Evolutionary conservation across 2,888 invertebrate species (phyloP), one percentile per base, ranked within the genome.

Genomic region (Pinctada fucata): DNA sequence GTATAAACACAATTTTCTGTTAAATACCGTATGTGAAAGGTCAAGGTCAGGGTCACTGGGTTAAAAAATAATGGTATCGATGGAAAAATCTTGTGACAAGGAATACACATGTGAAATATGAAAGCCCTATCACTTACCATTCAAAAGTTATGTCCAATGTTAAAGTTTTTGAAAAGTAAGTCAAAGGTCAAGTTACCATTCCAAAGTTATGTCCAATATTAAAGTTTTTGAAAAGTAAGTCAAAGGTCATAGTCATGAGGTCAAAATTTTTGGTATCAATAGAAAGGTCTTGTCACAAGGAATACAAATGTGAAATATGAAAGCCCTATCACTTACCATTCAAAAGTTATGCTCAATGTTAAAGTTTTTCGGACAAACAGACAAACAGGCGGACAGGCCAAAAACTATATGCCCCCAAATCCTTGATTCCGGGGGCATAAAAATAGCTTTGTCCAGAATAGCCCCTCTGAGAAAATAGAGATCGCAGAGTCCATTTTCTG

Each of bases 321-420:
- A 58, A 58, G 58, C 58, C 13, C 8, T 58, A 58, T 58, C 58
- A 10, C 58, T 58, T 10, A 58, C 58, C 58, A 58, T 58, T 58
- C 13, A 58, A 58, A 58, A 58, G 13, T 58, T 10, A 58, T 10
- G 31, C 31, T 58, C 13, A 10, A 58, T 58, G 13, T 58, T 58
- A 58, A 58, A 58, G 58, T 58, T 58, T 58, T 58, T 58, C 13
- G 6, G 13, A 10, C 8, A 6, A 6, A 58, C 58, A 58, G 58
- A 58, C 58, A 58, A 6, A 58, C 58, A 58, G 58, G 13, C 58
- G 13, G 58, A 58, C 58, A 58, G 58, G 58, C 58, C 58, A 58
- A 58, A 58, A 58, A 58, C 58, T 58, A 58, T 58, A 58, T 58
- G 58, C 58, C 58, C 13, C 58, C 6, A 58, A 58, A 58, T 58